Conservation (phyloP, 1,140 invertebrate genomes). For the Heliconius nattereri region DNA sequence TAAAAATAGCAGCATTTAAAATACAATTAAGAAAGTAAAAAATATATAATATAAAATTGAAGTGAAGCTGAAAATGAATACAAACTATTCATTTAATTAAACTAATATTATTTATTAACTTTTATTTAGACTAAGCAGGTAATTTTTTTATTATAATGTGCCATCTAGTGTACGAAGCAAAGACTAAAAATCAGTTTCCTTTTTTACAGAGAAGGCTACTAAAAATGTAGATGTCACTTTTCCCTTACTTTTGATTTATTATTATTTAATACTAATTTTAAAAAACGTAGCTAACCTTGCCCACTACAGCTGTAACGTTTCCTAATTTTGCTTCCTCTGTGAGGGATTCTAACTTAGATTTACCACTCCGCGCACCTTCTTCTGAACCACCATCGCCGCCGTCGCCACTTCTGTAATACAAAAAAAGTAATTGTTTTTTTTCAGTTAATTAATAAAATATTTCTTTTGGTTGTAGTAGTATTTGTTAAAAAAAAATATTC, state of each 20-base stretch:
- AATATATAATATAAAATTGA: too few relatives aligned
- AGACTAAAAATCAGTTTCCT: not conserved
- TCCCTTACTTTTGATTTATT: not conserved
- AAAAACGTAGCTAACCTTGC: constrained; percentile 62
- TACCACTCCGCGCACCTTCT: constrained; percentile 71
- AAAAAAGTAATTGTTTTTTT: not conserved
- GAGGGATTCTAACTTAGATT: constrained; percentile 76
- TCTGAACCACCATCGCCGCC: constrained; percentile 75
- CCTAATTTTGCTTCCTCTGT: constrained; percentile 79
- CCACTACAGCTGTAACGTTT: constrained; percentile 78
- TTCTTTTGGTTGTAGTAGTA: too few relatives aligned
- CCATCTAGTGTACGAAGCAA: not conserved
- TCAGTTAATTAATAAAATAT: too few relatives aligned
- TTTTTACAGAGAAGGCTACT: not conserved
- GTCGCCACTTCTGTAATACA: constrained; percentile 61
- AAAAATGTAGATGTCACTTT: not conserved
- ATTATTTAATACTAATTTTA: too few relatives aligned
- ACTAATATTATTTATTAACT: not conserved
- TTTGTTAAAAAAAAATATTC: too few relatives aligned
- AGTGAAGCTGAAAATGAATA: not conserved
- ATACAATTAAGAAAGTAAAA: too few relatives aligned
- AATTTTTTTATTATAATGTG: not conserved
- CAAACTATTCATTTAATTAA: not conserved
- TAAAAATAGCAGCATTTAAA: too few relatives aligned
- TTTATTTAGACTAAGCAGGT: not conserved